Evolutionary conservation across 1,140 invertebrate species (phyloP).

Genomic region (Pogonomyrmex barbatus): DNA sequence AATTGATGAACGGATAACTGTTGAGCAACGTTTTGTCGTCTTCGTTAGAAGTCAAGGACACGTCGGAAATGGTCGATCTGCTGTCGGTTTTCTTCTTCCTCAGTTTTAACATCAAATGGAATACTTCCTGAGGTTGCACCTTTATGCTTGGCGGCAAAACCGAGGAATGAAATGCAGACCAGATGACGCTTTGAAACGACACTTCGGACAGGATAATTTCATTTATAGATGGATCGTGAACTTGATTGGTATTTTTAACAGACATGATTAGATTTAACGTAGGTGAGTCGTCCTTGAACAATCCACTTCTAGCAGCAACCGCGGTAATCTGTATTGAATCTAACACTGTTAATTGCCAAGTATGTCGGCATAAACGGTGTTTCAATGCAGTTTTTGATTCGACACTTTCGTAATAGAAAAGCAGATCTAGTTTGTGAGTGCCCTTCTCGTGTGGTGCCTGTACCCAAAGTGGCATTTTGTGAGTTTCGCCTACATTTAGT

Average conservation of each 20-base stretch:
- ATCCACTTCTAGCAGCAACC: conserved; percentile 85
- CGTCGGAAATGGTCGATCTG: conserved; percentile 79
- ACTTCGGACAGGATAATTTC: conserved; percentile 88
- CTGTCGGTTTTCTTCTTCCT: conserved; percentile 75
- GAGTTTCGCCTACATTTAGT: conserved; percentile 87
- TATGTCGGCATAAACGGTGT: conserved; percentile 90
- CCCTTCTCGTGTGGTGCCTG: conserved; percentile 89
- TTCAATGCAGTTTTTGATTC: conserved; percentile 83
- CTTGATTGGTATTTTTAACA: conserved; percentile 89
- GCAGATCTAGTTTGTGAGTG: conserved; percentile 88
- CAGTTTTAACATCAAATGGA: conserved; percentile 86
- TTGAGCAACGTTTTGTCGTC: background rate
- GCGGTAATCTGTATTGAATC: conserved; percentile 89
- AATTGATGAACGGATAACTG: conserved; percentile 79
- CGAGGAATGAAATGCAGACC: conserved; percentile 85
- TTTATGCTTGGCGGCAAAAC: conserved; percentile 81
- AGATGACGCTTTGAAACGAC: conserved; percentile 86
- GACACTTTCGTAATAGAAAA: conserved; percentile 91
- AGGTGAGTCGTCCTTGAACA: conserved; percentile 84
- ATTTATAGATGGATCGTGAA: conserved; percentile 87
- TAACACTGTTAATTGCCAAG: conserved; percentile 89
- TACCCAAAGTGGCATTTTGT: conserved; percentile 89
- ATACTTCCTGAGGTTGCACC: conserved; percentile 86
- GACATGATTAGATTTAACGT: conserved; percentile 88
- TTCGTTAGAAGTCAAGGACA: conserved; percentile 79